Base-by-base conservation (phyloP, 2,113 vertebrate species). In the Microcebus griseorufus region DNA sequence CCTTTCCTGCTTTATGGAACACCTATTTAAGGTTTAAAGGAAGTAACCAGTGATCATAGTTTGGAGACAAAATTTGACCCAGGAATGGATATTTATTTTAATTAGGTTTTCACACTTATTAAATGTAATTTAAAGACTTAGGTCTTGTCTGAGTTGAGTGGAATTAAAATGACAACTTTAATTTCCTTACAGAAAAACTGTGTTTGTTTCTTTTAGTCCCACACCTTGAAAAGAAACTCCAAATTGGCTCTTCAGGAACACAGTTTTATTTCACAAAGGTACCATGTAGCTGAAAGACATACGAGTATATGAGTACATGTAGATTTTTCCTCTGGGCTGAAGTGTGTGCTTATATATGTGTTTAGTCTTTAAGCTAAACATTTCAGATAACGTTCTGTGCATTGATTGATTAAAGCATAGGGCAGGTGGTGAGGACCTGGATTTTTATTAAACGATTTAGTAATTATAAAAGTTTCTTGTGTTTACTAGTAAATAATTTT, bases 361-460 rank as follows among this genome's bases (percentile, higher is more conserved):
- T 81, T 96, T 72, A 85, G 55, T 94, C 53, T 81, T 95, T 62
- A 85, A 90, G 60, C 37, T 72, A 92, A 97, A 86, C 69, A 80
- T 83, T 83, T 83, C 67, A 97, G 79, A 75, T 92, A 91, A 27
- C 51, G 80, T 72, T 92, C 91, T 96, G 89, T 97, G 73, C 73
- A 78, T 96, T 92, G 94, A 78, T 96, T 92, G 94, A 90, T 80
- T 91, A 73, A 97, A 86, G 60, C 42, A 72, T 91, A 95, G 80
- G 83, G 65, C 86, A 95, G 93, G 92, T 92, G 60, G 72, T 85
- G 48, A 98, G 85, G 96, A 90, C 87, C 55, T 97, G 93, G 84
- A 85, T 95, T 98, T 98, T 97, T 98, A 96, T 96, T 94, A 96
- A 96, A 96, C 86, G 90, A 51, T 90, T 97, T 96, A 95, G 97